Evolutionary conservation across 2,888 invertebrate genomes (phyloP), one percentile per base, ranked within the genome.

Genomic region (Drosophila emarginata): DNA sequence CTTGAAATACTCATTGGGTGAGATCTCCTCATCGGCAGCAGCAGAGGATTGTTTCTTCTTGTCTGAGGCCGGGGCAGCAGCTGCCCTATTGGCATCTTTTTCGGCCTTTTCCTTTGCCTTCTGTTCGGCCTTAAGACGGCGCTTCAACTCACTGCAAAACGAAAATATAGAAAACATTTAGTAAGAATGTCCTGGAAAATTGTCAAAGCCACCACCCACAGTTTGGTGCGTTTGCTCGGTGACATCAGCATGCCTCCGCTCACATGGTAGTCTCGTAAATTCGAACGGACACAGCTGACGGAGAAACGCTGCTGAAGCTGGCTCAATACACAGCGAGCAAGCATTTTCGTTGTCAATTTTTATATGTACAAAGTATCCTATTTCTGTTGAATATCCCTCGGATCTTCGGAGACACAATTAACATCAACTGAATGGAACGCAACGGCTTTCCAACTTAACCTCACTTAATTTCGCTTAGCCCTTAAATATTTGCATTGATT

Each of bases 1-100:
- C 90, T 97, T 97, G 89, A 96, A 97, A 91, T 98, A 99, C 93
- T 99, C 98, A 94, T 97, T 97, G 18, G 98, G 97, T 90, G 96
- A 97, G 77, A 98, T 96, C 82, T 98, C 97, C 88, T 97, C 98
- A 80, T 96, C 95, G 61, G 88, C 89, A 1, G 80, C 76, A 0
- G 78, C 66, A 45, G 80, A 78, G 64, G 87, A 87, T 67, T 89
- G 88, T 66, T 87, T 89, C 74, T 89, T 83, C 18, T 83, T 81
- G 11, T 89, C 89, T 21, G 88, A 84, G 60, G 92, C 92, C 1
- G 91, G 91, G n/a, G 88, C 87, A n/a, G 89, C 88, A 5, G 89
- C 87, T 45, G 89, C 86, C 45, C 90, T 91, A 9, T 92, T 92
- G 9, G 93, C 93, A 9, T 93, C 93, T 88, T 97, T 97, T 85